These are phyloP conservation scores for Luperina testacea DNA, from an alignment of 2,888 invertebrate species.

Conservation along the genomic window DNA sequence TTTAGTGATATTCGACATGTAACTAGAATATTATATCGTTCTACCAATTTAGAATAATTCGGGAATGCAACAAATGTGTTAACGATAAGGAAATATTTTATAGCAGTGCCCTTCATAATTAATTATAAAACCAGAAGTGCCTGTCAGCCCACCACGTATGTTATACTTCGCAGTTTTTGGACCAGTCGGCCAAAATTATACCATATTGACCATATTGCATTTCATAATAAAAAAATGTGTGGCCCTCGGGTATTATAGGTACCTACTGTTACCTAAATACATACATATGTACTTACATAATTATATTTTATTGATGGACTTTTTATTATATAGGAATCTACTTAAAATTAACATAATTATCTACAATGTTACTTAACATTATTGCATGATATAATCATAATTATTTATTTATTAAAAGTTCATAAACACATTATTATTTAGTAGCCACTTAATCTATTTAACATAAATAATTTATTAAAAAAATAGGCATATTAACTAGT, in stretches of 20 bases:
- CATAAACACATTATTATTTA: constrained; percentile 43
- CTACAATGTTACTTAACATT: constrained; percentile 2
- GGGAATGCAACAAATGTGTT: constrained; percentile 2
- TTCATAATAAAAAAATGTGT: constrained; percentile 27
- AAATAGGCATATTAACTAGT: constrained; percentile 19
- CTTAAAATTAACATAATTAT: constrained; percentile 2
- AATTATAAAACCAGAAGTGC: constrained; percentile 35
- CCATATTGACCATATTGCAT: constrained; percentile 7
- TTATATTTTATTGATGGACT: not conserved
- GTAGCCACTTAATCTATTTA: constrained; percentile 23
- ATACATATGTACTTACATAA: not conserved
- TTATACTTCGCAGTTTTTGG: constrained; percentile 5
- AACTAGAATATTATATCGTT: not conserved
- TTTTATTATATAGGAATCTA: not conserved
- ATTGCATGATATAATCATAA: constrained; percentile 3
- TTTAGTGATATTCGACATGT: not conserved
- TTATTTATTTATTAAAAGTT: constrained; percentile 17
- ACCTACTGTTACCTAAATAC: not conserved
- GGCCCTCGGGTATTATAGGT: constrained; percentile 1
- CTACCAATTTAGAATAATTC: not conserved
- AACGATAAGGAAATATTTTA: not conserved
- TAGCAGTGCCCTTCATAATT: constrained; percentile 24
- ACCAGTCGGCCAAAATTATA: constrained; percentile 7
- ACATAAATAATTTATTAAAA: constrained; percentile 12
- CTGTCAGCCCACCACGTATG: constrained; percentile 1